Base-by-base conservation (phyloP, 1,140 invertebrate species). In the Temnothorax longispinosus region DNA sequence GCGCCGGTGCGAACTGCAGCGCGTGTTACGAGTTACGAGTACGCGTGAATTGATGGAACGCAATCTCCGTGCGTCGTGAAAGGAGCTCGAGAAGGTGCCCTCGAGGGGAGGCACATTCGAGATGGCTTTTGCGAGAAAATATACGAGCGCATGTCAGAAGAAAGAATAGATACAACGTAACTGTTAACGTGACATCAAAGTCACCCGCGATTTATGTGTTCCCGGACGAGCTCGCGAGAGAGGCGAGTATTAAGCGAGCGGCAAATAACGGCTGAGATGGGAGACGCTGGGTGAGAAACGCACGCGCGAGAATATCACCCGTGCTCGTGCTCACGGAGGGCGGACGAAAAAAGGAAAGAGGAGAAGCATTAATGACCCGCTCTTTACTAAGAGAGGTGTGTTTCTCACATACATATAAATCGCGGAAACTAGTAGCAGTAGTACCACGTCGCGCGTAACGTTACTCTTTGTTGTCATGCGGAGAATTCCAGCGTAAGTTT, bases 371-470 rank as follows among this genome's bases (percentile, higher is more conserved):
- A 90, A 90, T 80, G 89, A 90, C 78, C 69, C 60, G 47, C 74
- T 87, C 88, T 88, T 89, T 91, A 91, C 87, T 91, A 21, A 82
- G 80, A 58, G 85, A 76, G 84, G 87, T 88, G 80, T 84, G 78
- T 91, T 90, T 87, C 62, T 84, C 85, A 84, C 88, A 85, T 91
- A 86, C 85, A 80, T 86, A 85, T 91, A 88, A 91, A 91, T 89
- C 89, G 76, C 62, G 86, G 87, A 77, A 84, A 87, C 58, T 75
- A 60, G 64, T 72, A 41, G 74, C n/a, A 44, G 18, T 27, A 27
- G 27, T 27, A 38, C 27, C 3, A 50, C 27, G 58, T 60, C 74
- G 44, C 56, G 58, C 27, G 60, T n/a, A 41, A 54, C 6, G 18
- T 10, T 71, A 76, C 50, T 74, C 74, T 84, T 69, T 62, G 54